A percentile compares a stretch with the other conserved stretches of the same genome.
Conservation (phyloP, 2,888 invertebrate genomes). For the Oxytorus armatus region DNA sequence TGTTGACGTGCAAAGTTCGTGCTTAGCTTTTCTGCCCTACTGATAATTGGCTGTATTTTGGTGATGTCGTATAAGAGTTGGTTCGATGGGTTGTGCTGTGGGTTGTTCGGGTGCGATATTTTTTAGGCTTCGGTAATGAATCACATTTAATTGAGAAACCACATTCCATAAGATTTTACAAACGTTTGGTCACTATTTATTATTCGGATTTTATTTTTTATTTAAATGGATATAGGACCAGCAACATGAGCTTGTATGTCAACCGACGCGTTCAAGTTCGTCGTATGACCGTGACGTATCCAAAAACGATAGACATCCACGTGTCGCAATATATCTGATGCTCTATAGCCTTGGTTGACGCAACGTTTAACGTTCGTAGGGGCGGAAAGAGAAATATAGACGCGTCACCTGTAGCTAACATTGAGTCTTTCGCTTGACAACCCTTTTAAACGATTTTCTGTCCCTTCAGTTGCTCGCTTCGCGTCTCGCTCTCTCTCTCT, state of each 20-base stretch:
- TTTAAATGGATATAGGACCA: background rate
- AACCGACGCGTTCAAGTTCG: slow-evolving; percentile 42
- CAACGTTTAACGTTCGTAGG: slow-evolving; percentile 35
- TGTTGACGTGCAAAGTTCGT: too few species aligned
- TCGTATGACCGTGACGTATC: slow-evolving; percentile 39
- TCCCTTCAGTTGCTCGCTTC: slow-evolving; percentile 47
- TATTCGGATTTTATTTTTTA: background rate
- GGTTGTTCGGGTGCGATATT: too few species aligned
- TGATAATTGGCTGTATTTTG: too few species aligned
- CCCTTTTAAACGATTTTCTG: slow-evolving; percentile 68
- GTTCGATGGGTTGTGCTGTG: too few species aligned
- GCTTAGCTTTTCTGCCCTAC: too few species aligned
- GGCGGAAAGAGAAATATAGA: slow-evolving; percentile 38
- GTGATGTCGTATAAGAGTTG: too few species aligned
- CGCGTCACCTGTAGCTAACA: slow-evolving; percentile 65
- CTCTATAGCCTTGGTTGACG: slow-evolving; percentile 39
- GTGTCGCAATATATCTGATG: slow-evolving; percentile 47
- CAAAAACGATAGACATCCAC: slow-evolving; percentile 46
- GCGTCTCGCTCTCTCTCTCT: slow-evolving; percentile 9
- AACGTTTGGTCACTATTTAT: background rate
- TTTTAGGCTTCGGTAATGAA: too few species aligned
- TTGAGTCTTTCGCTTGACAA: slow-evolving; percentile 65
- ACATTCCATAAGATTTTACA: background rate
- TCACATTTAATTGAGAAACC: background rate
- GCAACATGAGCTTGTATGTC: background rate